Evolutionary conservation across 2,797 vertebrate genomes (phyloP), one percentile per base, ranked within the genome.

Genomic region (Xenops minutus): DNA sequence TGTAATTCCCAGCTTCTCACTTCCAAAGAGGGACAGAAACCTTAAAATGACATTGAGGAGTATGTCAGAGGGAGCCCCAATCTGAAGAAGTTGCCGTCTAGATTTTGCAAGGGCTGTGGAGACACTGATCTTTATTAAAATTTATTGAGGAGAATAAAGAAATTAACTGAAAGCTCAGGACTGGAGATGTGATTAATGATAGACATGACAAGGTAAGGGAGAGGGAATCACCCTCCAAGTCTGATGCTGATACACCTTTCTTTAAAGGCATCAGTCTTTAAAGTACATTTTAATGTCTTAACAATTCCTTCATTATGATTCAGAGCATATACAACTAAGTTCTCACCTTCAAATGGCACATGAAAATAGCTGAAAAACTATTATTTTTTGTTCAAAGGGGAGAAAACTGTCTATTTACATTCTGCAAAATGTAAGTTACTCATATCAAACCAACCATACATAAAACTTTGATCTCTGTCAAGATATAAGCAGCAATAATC

Each of bases 21-120:
- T 74, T 74, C 36, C 12, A 14, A 27, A 52, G 15, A 76, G 15
- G 67, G 52, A 52, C 20, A 72, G 12, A 86, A 24, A 92, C 89
- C 77, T 96, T 82, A 90, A 90, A 82, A 92, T 67, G 71, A 85
- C 92, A 96, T 71, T 85, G 83, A 92, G 41, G 72, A 84, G 29
- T 18, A 92, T 0, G 2, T 27, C 4, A 3, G 54, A 64, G 46
- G 58, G 69, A 92, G 27, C 34, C 12, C 21, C 5, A 0, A 39
- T 14, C 56, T 36, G 18, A 74, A 84, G 41, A 81, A 56, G 32
- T 8, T 49, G 37, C 43, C 66, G 46, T 20, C 36, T 85, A 30
- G 4, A 24, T 93, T 89, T 78, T 41, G 2, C 49, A 95, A 83
- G 9, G 12, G 16, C 24, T 72, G 7, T 32, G 29, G 20, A 83